Base-by-base conservation (phyloP, 2,797 vertebrate species). In the Pelochelys cantorii region DNA sequence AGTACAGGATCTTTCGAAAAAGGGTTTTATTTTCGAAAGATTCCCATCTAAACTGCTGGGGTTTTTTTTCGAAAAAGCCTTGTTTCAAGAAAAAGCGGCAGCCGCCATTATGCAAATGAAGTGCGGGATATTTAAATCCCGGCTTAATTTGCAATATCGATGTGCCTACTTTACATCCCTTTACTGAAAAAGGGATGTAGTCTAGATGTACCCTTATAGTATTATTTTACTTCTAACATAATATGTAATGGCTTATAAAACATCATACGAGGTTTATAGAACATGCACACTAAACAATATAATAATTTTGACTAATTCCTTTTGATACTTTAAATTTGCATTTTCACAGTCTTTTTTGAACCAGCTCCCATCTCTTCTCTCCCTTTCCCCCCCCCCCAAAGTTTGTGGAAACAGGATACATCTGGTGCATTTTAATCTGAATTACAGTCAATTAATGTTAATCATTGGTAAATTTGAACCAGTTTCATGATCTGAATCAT, bases 261-360 rank as follows among this genome's bases (percentile, higher is more conserved):
- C 85, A 87, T 54, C 42, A 81, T 62, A 60, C 25, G 59, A 83
- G 12, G 18, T 27, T 90, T 93, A 52, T n/a, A 85, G 81, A 89
- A 82, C 78, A 86, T 85, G 65, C 54, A 13, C 81, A 86, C 81
- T 78, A 60, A 52, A 14, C 84, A 74, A 42, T 48, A 48, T 77
- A 11, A 77, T 60, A 89, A 92, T 91, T 96, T 88, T 86, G 88
- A 80, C 93, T 86, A 84, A 93, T 94, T 91, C 88, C 60, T 93
- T 95, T 84, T 94, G 93, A 92, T 94, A 91, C 92, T 96, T 77
- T 93, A 94, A 96, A 96, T 42, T 42, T 42, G 42, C 42, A 42
- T 42, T 42, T 42, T 42, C 42, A 42, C 42, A 42, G 42, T 6
- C 92, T 95, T 90, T 95, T 96, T 89, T 88, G 93, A 95, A 89